Evolutionary conservation across 2,113 vertebrate genomes (phyloP).

Genomic region (Rhea americana): DNA sequence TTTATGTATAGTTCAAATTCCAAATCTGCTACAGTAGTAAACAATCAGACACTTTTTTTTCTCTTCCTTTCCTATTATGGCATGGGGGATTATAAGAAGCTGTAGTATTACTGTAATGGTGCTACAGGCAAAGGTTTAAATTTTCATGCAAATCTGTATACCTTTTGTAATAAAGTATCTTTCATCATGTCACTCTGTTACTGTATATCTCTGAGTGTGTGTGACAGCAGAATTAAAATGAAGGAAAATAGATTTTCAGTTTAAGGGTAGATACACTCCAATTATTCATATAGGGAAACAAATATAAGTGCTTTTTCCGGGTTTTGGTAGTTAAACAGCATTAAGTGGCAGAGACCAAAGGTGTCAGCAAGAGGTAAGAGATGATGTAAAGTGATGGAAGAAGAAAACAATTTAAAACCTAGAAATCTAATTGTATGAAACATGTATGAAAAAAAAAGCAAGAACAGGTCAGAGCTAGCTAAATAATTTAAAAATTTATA

Average conservation of each 20-base stretch:
- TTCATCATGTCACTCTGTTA: no score
- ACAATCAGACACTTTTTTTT: neutral
- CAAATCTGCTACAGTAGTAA: neutral
- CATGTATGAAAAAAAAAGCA: no score
- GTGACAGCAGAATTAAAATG: neutral
- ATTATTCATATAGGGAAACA: neutral
- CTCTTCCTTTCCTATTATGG: neutral
- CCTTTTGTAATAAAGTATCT: neutral
- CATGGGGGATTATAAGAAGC: neutral
- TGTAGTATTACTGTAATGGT: neutral
- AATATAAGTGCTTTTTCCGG: neutral
- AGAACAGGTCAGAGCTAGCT: no score
- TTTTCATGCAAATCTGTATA: neutral
- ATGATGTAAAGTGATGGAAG: no score
- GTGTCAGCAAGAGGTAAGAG: no score
- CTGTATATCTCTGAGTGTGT: neutral
- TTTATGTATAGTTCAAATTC: neutral
- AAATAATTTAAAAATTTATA: no score
- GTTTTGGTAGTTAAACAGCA: neutral
- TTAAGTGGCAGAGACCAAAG: neutral
- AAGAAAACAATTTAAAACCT: no score
- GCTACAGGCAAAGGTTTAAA: neutral
- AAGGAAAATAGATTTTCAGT: neutral
- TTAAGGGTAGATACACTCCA: neutral
- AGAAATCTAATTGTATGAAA: no score